Conservation (phyloP, 1,140 invertebrate species). For the Batillaria attramentaria region DNA sequence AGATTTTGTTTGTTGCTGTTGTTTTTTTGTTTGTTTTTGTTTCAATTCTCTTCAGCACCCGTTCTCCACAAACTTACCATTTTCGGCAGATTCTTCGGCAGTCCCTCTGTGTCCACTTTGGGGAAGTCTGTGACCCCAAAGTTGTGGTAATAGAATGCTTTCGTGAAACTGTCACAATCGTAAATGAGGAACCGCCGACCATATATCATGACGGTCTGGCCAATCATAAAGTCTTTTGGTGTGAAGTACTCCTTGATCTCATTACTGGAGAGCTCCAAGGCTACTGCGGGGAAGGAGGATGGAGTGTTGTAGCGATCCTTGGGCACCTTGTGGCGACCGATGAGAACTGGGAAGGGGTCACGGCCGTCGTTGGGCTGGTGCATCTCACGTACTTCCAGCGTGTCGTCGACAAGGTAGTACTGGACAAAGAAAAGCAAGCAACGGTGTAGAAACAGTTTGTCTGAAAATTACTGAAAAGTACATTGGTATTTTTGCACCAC, state of each 20-base stretch:
- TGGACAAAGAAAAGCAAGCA: slow-evolving; percentile 72
- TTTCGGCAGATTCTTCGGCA: slow-evolving; percentile 61
- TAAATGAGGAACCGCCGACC: slow-evolving; percentile 84
- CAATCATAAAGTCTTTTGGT: slow-evolving; percentile 84
- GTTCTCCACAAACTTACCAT: slow-evolving; percentile 66
- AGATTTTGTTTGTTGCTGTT: too few species aligned
- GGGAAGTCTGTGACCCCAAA: slow-evolving; percentile 73
- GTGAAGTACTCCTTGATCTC: slow-evolving; percentile 83
- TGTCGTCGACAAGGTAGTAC: slow-evolving; percentile 87
- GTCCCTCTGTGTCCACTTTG: slow-evolving; percentile 65
- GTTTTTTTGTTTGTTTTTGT: too few species aligned
- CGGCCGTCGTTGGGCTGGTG: slow-evolving; percentile 80
- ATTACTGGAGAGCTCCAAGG: slow-evolving; percentile 78
- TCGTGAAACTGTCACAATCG: slow-evolving; percentile 86
- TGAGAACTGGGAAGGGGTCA: slow-evolving; percentile 81
- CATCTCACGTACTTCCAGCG: slow-evolving; percentile 83
- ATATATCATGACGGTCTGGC: slow-evolving; percentile 84
- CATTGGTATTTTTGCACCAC: too few species aligned
- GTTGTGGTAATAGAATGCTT: slow-evolving; percentile 84
- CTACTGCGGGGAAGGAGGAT: slow-evolving; percentile 69
- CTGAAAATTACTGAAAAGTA: too few species aligned
- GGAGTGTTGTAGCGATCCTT: slow-evolving; percentile 84
- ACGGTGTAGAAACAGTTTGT: too few species aligned
- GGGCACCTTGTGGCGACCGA: slow-evolving; percentile 84
- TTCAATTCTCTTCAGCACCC: too few species aligned